phyloP scores from a whole-genome alignment of 2,113 vertebrate species.

The Excalfactoria chinensis region DNA sequence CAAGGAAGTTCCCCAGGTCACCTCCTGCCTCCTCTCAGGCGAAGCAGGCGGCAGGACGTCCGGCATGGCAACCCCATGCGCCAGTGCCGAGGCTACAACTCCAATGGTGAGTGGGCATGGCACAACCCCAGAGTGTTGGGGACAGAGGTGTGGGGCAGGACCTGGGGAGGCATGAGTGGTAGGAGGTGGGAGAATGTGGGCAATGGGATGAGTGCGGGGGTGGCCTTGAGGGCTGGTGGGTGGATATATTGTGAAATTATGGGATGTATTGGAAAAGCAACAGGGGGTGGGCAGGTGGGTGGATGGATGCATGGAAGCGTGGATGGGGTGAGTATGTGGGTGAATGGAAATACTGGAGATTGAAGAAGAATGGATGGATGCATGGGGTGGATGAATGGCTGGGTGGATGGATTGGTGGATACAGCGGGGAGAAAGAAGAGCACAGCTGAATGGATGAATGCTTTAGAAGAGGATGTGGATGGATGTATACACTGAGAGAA shows the following conservation, averaged over 20 bases:
- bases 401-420: not conserved
- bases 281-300: not conserved
- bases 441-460: not conserved
- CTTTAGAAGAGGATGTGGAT: too few relatives aligned
- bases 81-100: conserved; percentile 95
- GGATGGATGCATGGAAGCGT: too few relatives aligned
- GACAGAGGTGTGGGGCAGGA: too few relatives aligned
- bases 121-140: rapidly evolving
- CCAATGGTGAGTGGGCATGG: conserved; percentile 82
- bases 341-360: not conserved
- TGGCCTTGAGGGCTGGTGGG: not conserved
- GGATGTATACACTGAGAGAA: not conserved
- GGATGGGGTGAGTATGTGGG: not conserved
- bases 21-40: conserved; percentile 70
- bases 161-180: not conserved
- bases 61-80: conserved; percentile 93
- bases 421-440: too few relatives aligned
- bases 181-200: too few relatives aligned
- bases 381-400: not conserved
- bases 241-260: not conserved
- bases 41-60: conserved; percentile 94
- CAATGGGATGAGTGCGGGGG: rapidly evolving
- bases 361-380: not conserved
- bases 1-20: not conserved
- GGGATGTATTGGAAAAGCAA: not conserved